A percentile compares a stretch with the other conserved stretches of the same genome.
Conservation (phyloP, 2,113 vertebrate species). For the Hiodon alosoides region DNA sequence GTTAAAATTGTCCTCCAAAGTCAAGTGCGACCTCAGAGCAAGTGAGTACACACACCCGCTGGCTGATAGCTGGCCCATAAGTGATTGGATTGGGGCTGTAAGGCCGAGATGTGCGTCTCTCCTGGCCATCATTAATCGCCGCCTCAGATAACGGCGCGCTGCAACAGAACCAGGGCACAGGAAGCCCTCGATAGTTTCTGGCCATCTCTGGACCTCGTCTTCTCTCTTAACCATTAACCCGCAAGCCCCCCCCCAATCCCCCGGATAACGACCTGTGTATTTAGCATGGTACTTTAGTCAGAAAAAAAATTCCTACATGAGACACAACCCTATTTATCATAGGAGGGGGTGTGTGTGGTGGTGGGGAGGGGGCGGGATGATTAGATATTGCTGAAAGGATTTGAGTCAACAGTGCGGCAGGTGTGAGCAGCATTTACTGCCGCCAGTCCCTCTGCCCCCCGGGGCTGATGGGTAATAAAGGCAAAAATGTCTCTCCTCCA, state of each 20-base stretch:
- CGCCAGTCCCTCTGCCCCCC: slow-evolving; percentile 48
- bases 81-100: background rate
- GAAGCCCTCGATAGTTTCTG: too few relatives aligned
- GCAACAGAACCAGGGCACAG: too few relatives aligned
- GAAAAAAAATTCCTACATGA: slow-evolving; percentile 55
- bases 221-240: slow-evolving; percentile 70
- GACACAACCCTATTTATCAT: slow-evolving; percentile 75
- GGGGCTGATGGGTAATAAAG: slow-evolving; percentile 64
- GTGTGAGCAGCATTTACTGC: slow-evolving; percentile 69
- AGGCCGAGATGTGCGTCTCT: background rate
- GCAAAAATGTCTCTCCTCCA: slow-evolving; percentile 23
- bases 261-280: slow-evolving; percentile 66
- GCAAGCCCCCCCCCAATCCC: slow-evolving; percentile 22
- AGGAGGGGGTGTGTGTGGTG: background rate
- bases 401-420: slow-evolving; percentile 83
- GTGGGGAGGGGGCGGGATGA: slow-evolving; percentile 43
- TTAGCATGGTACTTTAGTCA: slow-evolving; percentile 42
- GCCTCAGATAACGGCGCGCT: slow-evolving; percentile 1
- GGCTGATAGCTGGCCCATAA: background rate
- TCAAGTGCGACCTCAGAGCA: too few relatives aligned
- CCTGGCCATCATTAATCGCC: slow-evolving; percentile 14
- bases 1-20: too few relatives aligned
- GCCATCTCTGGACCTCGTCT: background rate
- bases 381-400: slow-evolving; percentile 82
- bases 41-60: too few relatives aligned